phyloP scores from a whole-genome alignment of 2,113 vertebrate genomes.

The Pogona vitticeps region DNA sequence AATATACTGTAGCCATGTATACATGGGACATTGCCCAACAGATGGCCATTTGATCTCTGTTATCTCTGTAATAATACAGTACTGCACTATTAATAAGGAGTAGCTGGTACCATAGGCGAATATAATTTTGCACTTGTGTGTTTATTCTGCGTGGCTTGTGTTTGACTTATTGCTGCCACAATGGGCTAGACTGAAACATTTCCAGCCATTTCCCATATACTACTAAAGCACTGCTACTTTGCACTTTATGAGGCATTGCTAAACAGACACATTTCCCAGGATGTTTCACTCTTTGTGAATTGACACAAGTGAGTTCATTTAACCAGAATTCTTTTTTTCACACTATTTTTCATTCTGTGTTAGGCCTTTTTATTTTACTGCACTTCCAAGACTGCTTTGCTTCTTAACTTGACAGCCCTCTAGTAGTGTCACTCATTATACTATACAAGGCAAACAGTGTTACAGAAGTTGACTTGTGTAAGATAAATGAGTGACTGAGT shows the following conservation, averaged over 20 bases:
- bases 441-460: constrained; percentile 71
- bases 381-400: constrained; percentile 67
- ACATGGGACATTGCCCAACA: not conserved
- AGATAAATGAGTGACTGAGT: constrained; percentile 76
- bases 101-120: constrained; percentile 16
- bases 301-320: constrained; percentile 61
- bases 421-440: constrained; percentile 66
- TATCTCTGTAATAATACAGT: not conserved
- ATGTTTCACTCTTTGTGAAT: constrained; percentile 52
- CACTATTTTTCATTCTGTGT: constrained; percentile 73
- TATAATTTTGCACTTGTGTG: not conserved
- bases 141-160: not conserved
- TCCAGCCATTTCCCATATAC: not conserved
- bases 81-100: not conserved
- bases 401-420: constrained; percentile 62
- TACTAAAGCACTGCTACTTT: constrained; percentile 42
- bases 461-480: constrained; percentile 76
- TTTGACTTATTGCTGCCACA: not conserved
- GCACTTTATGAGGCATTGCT: constrained; percentile 54
- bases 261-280: constrained; percentile 68
- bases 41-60: not conserved
- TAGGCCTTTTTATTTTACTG: constrained; percentile 58
- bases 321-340: constrained; percentile 57
- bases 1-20: not conserved
- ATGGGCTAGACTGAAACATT: not conserved